A percentile compares a stretch with the other conserved stretches of the same genome.
Conservation (phyloP, 2,113 vertebrate species). For the Anarhynchus alexandrinus region DNA sequence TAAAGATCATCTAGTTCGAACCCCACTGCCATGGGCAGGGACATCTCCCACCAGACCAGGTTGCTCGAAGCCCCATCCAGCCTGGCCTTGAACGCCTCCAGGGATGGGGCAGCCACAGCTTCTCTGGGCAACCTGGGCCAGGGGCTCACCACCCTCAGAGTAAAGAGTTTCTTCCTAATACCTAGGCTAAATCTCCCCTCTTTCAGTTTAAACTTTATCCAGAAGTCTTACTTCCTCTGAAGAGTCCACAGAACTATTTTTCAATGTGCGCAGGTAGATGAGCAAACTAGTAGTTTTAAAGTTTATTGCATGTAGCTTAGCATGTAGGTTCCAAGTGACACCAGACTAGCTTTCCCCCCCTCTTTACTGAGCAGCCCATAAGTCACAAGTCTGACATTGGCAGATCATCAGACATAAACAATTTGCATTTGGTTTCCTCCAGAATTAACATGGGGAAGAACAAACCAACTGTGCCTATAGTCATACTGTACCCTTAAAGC, state of each 20-base stretch:
- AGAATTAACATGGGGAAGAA: neutral
- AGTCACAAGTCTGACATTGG: neutral
- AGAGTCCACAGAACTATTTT: neutral
- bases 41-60: neutral
- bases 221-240: neutral
- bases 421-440: neutral
- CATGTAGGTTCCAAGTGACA: neutral
- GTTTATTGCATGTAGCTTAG: neutral
- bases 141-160: too few species aligned
- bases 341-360: neutral
- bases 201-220: neutral
- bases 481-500: neutral
- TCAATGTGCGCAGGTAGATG: neutral
- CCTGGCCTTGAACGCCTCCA: too few species aligned
- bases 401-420: neutral
- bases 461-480: neutral
- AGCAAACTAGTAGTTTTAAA: neutral
- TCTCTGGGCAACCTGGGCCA: too few species aligned
- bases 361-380: neutral
- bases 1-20: neutral
- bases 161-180: neutral
- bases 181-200: neutral
- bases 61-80: too few species aligned
- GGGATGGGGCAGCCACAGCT: too few species aligned
- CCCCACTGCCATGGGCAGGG: neutral